Evolutionary conservation across 1,140 invertebrate species (phyloP), one percentile per base, ranked within the genome.

Genomic region (Lepidotrigona ventralis): DNA sequence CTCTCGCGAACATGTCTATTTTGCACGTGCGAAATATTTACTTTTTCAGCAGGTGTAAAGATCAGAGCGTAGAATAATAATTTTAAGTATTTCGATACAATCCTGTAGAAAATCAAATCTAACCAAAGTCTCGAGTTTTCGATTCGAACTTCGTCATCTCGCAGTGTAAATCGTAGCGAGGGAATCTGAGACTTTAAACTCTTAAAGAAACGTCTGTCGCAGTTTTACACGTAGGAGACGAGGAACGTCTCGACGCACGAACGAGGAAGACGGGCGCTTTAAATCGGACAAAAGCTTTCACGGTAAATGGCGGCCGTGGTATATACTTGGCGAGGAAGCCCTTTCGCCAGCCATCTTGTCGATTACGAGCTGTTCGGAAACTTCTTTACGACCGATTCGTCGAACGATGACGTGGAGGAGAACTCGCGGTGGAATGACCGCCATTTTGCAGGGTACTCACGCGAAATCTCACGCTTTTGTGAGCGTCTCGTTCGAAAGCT

Each of bases 261-360:
- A 71, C 60, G 64, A 64, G 39, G 60, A 73, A 29, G 74, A 64
- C 69, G 81, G 70, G 73, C 69, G 83, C 68, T 86, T 87, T 86
- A 84, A 87, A 87, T 87, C 85, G 86, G 80, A 87, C 85, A 84
- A 88, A 84, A 33, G 75, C 86, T 87, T 86, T 81, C 77, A 87
- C 63, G 19, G 85, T 64, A 84, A 84, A 88, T 76, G 85, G 72
- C 46, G 51, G 39, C 66, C 58, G 39, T 46, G n/a, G 54, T 83
- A 64, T 81, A 78, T 87, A 80, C 54, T 73, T 23, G 72, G 12
- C 63, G 29, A 69, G 26, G 58, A 75, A 77, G 60, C 71, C 51
- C 76, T 76, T 83, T 70, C 70, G 26, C 63, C 54, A 73, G 53
- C 58, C 60, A 87, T 82, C 85, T 39, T 33, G 12, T 39, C 79